phyloP scores from a whole-genome alignment of 2,888 invertebrate genomes.

The Xestia xanthographa region DNA sequence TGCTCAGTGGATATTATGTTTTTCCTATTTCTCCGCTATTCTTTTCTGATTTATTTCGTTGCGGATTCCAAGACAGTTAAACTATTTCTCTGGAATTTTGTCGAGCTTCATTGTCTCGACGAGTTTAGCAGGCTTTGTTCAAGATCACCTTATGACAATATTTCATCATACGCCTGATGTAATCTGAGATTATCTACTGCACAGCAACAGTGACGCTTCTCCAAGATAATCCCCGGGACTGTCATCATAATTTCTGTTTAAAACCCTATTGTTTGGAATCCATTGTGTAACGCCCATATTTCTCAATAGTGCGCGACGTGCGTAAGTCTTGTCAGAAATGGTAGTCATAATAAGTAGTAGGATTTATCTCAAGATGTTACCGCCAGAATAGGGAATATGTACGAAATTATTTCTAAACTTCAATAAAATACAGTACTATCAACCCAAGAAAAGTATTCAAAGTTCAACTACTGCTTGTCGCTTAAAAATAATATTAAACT shows the following conservation, averaged over 20 bases:
- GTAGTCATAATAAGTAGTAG: conserved; percentile 6
- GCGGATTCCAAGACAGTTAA: too few species aligned
- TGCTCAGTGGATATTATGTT: too few species aligned
- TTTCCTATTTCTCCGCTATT: too few species aligned
- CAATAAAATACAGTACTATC: too few species aligned
- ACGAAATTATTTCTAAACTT: too few species aligned
- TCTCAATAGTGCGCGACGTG: conserved; percentile 20
- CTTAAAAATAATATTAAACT: too few species aligned
- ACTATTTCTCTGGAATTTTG: too few species aligned
- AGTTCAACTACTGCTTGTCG: too few species aligned
- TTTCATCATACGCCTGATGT: not conserved
- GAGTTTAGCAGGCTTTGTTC: not conserved
- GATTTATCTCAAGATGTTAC: not conserved
- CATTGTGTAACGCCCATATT: conserved; percentile 24
- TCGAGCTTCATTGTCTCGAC: too few species aligned
- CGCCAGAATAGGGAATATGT: too few species aligned
- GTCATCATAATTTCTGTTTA: conserved; percentile 34
- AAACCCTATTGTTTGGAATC: conserved; percentile 22
- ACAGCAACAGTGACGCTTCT: not conserved
- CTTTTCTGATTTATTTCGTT: too few species aligned
- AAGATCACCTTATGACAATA: not conserved
- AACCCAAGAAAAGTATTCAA: too few species aligned
- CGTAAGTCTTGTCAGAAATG: not conserved
- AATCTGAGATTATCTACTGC: not conserved
- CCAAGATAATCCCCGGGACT: conserved; percentile 11